phyloP scores from a whole-genome alignment of 1,140 invertebrate species.

The Drosophila ironensis region DNA sequence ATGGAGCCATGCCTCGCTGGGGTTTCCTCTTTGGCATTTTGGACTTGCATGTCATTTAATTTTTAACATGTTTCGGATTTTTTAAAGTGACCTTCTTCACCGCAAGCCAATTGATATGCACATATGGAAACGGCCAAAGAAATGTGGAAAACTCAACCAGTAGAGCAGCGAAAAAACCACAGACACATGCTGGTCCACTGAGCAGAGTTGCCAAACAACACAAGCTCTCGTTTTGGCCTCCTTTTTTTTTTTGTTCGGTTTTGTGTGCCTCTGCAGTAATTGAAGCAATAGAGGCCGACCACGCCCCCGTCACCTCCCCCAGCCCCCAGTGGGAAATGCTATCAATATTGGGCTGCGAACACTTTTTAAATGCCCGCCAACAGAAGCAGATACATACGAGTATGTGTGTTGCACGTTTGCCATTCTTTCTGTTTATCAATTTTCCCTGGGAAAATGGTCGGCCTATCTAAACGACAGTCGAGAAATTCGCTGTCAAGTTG shows the following conservation, averaged over 20 bases:
- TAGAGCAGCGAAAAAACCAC: slow-evolving; percentile 10
- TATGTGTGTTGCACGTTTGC: slow-evolving; percentile 17
- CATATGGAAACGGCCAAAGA: not conserved
- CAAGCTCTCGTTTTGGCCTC: slow-evolving; percentile 5
- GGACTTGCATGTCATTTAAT: no score
- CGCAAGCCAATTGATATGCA: slow-evolving; percentile 22
- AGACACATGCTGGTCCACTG: slow-evolving; percentile 1
- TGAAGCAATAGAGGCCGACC: slow-evolving; percentile 60
- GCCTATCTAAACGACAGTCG: slow-evolving; percentile 34
- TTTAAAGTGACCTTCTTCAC: not conserved
- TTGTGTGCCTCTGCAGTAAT: slow-evolving; percentile 37
- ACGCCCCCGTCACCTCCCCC: slow-evolving; percentile 7
- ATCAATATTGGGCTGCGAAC: slow-evolving; percentile 72
- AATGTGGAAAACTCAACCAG: not conserved
- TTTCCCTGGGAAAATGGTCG: slow-evolving; percentile 34
- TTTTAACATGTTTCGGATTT: no score
- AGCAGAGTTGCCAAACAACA: slow-evolving; percentile 45
- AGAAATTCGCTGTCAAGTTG: slow-evolving; percentile 42
- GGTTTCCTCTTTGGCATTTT: no score
- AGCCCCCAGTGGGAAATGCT: slow-evolving; percentile 45
- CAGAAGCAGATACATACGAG: slow-evolving; percentile 27
- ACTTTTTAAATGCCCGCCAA: slow-evolving; percentile 61
- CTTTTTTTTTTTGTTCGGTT: slow-evolving; percentile 7
- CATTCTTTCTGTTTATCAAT: slow-evolving; percentile 68
- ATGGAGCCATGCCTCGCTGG: no score